Base-by-base conservation (phyloP, 1,140 invertebrate genomes). In the Leguminivora glycinivorella region DNA sequence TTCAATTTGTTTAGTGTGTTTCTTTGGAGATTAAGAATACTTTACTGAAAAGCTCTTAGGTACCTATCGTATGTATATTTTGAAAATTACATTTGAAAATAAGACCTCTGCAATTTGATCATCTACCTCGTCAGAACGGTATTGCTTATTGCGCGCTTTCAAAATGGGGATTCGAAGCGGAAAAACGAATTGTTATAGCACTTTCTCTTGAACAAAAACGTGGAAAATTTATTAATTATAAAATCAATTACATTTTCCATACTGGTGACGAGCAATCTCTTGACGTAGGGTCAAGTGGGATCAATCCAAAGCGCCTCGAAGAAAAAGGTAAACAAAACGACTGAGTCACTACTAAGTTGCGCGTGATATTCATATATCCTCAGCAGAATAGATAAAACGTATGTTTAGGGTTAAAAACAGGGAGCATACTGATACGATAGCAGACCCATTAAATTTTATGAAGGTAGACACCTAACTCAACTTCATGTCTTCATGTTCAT, bases 281-380 rank as follows among this genome's bases (percentile, higher is more conserved):
- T 63, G 58, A 63, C 58, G 26, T n/a, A n/a, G n/a, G n/a, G n/a
- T 10, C 26, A 9, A n/a, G n/a, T n/a, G n/a, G n/a, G 24, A 14
- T 26, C 58, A 63, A 14, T 63, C 26, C 25, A 17, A n/a, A 1
- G 12, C n/a, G 58, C 56, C 26, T 63, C 3, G 58, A 63, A 63
- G 5, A 31, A 63, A 25, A 52, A 67, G 70, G 40, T 70, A 67
- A 70, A 70, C 70, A 70, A 67, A 70, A 75, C 56, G 67, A 56
- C n/a, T 17, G 34, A 63, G 4, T 63, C n/a, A 0, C 7, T 29
- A 63, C 58, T 29, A 29, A 63, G 58, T 63, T 63, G 58, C 58
- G 58, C 6, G 47, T 52, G 47, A 52, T 52, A 2, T 52, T 52
- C 47, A 52, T 52, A 34, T 10, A 31, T 34, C n/a, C 17, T 31